Conservation (phyloP, 1,140 invertebrate genomes). For the Ceratosolen solmsi region DNA sequence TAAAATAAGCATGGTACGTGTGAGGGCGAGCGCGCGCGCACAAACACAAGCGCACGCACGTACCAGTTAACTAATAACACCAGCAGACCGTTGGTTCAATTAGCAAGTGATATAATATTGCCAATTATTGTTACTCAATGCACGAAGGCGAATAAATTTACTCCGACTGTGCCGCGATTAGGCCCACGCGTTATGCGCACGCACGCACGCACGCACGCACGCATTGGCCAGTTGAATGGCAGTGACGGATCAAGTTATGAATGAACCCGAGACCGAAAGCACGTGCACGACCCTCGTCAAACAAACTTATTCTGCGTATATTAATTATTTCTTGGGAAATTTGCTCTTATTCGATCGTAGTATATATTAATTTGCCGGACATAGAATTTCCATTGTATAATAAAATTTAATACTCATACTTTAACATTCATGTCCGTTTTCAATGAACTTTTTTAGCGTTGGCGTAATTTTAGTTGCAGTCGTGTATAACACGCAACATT, state of each 20-base stretch:
- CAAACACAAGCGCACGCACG: too few species aligned
- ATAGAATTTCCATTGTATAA: not conserved
- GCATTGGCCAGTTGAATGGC: slow-evolving; percentile 1
- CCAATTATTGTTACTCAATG: slow-evolving; percentile 40
- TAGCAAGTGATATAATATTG: slow-evolving; percentile 35
- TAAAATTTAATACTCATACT: not conserved
- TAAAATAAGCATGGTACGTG: too few species aligned
- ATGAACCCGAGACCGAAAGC: slow-evolving; percentile 6
- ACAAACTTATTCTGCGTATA: not conserved
- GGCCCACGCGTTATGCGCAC: slow-evolving; percentile 13
- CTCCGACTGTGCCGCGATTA: slow-evolving; percentile 1
- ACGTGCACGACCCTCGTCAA: not conserved
- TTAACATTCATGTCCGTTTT: not conserved
- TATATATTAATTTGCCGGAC: not conserved
- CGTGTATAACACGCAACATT: not conserved
- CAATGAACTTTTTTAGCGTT: too few species aligned
- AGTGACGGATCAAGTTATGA: slow-evolving; percentile 14
- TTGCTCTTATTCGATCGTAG: not conserved
- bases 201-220: not conserved
- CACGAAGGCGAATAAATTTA: slow-evolving; percentile 29
- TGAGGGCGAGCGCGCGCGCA: not conserved
- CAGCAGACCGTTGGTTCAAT: slow-evolving; percentile 30
- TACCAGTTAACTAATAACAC: too few species aligned
- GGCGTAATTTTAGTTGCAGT: not conserved
- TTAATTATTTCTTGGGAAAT: slow-evolving; percentile 25